Evolutionary conservation across 1,140 invertebrate species (phyloP).

Genomic region (Rhyacophila brunnea): DNA sequence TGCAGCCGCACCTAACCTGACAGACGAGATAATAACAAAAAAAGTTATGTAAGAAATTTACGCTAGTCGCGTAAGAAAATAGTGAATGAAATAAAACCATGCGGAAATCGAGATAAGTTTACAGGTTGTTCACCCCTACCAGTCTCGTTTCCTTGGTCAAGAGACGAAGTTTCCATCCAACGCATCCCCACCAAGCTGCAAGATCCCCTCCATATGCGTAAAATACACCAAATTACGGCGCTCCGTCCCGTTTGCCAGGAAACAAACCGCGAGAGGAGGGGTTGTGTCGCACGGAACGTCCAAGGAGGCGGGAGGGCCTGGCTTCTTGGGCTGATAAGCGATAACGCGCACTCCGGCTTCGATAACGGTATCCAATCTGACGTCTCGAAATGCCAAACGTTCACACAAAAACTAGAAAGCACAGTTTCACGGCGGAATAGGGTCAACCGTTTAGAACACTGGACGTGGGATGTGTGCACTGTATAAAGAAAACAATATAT

Average conservation of each 20-base stretch:
- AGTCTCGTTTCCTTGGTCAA: conserved; percentile 41
- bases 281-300: conserved; percentile 41
- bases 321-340: conserved; percentile 48
- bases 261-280: conserved; percentile 51
- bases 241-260: conserved; percentile 52
- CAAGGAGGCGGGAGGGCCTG: conserved; percentile 9
- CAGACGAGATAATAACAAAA: conserved; percentile 11
- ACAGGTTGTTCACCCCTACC: conserved; percentile 54
- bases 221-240: conserved; percentile 50
- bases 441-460: conserved; percentile 11
- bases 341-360: conserved; percentile 38
- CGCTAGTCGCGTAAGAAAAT: conserved; percentile 10
- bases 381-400: conserved; percentile 38
- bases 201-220: conserved; percentile 53
- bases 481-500: conserved; percentile 1
- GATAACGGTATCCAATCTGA: conserved; percentile 54
- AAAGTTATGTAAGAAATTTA: conserved; percentile 21
- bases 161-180: conserved; percentile 47
- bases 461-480: conserved; percentile 4
- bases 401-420: conserved; percentile 22
- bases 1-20: conserved; percentile 19
- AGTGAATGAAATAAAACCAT: conserved; percentile 17
- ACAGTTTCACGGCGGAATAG: conserved; percentile 11
- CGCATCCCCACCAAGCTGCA: conserved; percentile 54
- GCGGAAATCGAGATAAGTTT: conserved; percentile 8